These are phyloP conservation scores for Entosphenus tridentatus DNA, from an alignment of 2,113 vertebrate genomes.

Conservation along the genomic window DNA sequence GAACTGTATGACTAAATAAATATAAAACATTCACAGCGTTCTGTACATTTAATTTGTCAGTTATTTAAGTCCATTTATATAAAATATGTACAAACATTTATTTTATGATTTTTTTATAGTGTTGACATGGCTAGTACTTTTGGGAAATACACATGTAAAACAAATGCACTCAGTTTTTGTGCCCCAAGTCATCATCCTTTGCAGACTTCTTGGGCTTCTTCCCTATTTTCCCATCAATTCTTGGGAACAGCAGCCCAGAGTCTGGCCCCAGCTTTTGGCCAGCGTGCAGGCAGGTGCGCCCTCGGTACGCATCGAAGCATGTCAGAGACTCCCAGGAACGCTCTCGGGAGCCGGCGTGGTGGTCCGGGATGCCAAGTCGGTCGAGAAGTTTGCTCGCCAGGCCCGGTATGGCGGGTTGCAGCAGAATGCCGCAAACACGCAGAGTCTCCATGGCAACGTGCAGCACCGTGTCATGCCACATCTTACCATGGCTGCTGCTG, in stretches of 20 bases:
- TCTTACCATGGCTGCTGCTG: conserved; percentile 20
- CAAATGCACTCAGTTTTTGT: too few species aligned
- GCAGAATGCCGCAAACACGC: conserved; percentile 46
- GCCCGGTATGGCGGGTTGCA: conserved; percentile 53
- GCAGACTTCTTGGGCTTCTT: conserved; percentile 1
- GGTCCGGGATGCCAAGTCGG: conserved; percentile 31
- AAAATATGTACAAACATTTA: too few species aligned
- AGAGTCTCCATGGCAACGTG: conserved; percentile 58
- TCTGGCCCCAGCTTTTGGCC: conserved; percentile 45
- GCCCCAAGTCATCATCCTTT: neutral
- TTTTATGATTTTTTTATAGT: too few species aligned
- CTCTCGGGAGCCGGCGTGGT: conserved; percentile 15
- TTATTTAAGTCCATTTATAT: too few species aligned
- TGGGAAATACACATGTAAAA: too few species aligned
- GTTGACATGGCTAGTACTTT: too few species aligned
- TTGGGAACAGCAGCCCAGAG: conserved; percentile 45
- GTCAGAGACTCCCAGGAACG: conserved; percentile 24
- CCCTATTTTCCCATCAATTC: conserved; percentile 27
- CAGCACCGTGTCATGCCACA: conserved; percentile 51
- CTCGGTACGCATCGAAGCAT: conserved; percentile 33
- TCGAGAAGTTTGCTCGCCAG: conserved; percentile 40
- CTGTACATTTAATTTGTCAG: too few species aligned
- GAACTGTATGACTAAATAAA: too few species aligned
- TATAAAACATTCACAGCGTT: too few species aligned
- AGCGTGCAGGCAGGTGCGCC: conserved; percentile 36